Evolutionary conservation across 2,888 invertebrate species (phyloP), one percentile per base, ranked within the genome.

Genomic region (Fragum fragum): DNA sequence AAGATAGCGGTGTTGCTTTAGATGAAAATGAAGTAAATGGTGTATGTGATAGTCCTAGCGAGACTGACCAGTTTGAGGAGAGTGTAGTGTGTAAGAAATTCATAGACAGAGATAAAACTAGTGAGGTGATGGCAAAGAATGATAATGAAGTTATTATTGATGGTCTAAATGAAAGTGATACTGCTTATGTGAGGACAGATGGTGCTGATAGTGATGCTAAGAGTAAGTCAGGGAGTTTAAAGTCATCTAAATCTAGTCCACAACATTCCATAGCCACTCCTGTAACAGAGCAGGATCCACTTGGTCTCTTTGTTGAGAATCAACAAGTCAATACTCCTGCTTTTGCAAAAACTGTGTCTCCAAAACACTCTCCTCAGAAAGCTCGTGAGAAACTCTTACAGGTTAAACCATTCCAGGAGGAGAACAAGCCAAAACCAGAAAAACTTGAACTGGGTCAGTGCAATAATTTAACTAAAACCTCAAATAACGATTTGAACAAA

Each of bases 231-330:
- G 79, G 52, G 14, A 84, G 84, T 79, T 69, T 81, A 72, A 85
- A 81, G 69, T 85, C 85, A 28, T 69, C 57, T 26, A 81, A 81
- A 47, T 83, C 83, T 86, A 86, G 86, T 86, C 86, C 83, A 26
- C 76, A 76, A 81, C 85, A 86, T 85, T 88, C 88, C 74, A 70
- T 92, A 32, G 96, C 98, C 76, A 98, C 98, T 1, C 97, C 98
- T 0, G 98, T 98, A 0, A 97, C 98, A 0, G 96, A 97, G 92
- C 98, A 98, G 94, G 98, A 98, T 95, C 98, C 98, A 0, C 95
- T 98, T 28, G 98, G 98, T 7, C 98, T 98, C 5, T 95, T 98
- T 81, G 79, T 81, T 29, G 83, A 79, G 23, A 69, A 52, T 72
- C 53, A 72, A 28, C 26, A 52, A 59, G 55, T 16, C 6, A 9